A percentile compares a stretch with the other conserved stretches of the same genome.
These are phyloP conservation scores for Cybosia mesomella DNA, from an alignment of 2,888 invertebrate genomes.

Conservation along the genomic window DNA sequence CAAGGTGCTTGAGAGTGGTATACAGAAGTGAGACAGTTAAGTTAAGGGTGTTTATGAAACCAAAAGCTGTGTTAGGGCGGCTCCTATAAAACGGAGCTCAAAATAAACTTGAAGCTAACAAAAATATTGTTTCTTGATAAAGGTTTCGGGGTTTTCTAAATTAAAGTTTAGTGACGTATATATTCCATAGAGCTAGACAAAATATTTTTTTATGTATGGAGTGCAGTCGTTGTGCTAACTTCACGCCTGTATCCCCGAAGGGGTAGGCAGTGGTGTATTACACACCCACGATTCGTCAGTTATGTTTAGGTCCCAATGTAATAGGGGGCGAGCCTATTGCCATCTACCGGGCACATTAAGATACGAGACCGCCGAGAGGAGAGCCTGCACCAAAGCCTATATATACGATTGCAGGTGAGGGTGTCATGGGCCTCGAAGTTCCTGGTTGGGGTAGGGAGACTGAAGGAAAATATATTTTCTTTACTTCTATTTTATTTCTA, in stretches of 20 bases:
- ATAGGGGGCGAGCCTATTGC: no score
- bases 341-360: no score
- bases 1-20: slow-evolving; percentile 6
- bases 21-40: slow-evolving; percentile 26
- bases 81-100: slow-evolving; percentile 33
- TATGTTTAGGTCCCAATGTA: no score
- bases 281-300: no score
- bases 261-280: no score
- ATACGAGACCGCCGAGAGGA: no score
- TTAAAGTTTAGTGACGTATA: not conserved
- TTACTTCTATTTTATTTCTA: not conserved
- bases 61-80: slow-evolving; percentile 55
- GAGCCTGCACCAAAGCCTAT: no score
- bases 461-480: not conserved
- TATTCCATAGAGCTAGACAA: not conserved
- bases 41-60: slow-evolving; percentile 62
- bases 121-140: slow-evolving; percentile 50
- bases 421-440: no score
- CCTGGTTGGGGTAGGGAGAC: not conserved
- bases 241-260: no score
- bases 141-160: slow-evolving; percentile 31
- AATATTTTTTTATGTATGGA: no score
- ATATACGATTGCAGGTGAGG: no score
- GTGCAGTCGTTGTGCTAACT: no score
- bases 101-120: slow-evolving; percentile 43